These are phyloP conservation scores for Manis pentadactyla DNA, from an alignment of 2,797 vertebrate genomes.

Conservation along the genomic window DNA sequence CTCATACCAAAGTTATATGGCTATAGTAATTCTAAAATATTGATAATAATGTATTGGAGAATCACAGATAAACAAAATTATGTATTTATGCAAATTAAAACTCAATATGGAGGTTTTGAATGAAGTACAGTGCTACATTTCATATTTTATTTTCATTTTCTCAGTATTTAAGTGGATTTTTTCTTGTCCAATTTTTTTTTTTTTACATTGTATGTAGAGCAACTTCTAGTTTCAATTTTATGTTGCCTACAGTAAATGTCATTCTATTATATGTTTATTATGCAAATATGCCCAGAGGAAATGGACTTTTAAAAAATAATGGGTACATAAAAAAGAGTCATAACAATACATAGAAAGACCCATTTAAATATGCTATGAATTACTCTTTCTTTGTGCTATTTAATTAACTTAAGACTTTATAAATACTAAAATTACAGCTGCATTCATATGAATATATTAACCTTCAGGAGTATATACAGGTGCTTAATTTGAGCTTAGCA, in stretches of 20 bases:
- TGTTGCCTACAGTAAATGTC: neutral
- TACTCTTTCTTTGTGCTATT: neutral
- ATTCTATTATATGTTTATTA: neutral
- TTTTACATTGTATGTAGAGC: neutral
- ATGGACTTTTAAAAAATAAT: neutral
- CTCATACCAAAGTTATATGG: neutral
- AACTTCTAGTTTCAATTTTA: slow-evolving; percentile 4
- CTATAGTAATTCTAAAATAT: neutral
- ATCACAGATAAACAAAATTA: neutral
- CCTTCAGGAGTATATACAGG: slow-evolving; percentile 67
- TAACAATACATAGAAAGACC: neutral
- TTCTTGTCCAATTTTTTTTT: neutral
- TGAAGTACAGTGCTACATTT: neutral
- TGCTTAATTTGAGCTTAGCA: slow-evolving; percentile 71
- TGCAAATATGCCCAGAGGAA: neutral
- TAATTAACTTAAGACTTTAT: slow-evolving; percentile 55
- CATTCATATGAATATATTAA: slow-evolving; percentile 70
- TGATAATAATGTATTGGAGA: neutral
- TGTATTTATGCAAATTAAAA: neutral
- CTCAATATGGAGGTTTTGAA: neutral
- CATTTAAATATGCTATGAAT: neutral
- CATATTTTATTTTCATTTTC: slow-evolving; percentile 30
- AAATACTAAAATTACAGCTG: slow-evolving; percentile 68
- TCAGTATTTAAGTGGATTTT: neutral
- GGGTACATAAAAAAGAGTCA: neutral